Conservation (phyloP, 2,113 vertebrate species). For the Dasyurus viverrinus region DNA sequence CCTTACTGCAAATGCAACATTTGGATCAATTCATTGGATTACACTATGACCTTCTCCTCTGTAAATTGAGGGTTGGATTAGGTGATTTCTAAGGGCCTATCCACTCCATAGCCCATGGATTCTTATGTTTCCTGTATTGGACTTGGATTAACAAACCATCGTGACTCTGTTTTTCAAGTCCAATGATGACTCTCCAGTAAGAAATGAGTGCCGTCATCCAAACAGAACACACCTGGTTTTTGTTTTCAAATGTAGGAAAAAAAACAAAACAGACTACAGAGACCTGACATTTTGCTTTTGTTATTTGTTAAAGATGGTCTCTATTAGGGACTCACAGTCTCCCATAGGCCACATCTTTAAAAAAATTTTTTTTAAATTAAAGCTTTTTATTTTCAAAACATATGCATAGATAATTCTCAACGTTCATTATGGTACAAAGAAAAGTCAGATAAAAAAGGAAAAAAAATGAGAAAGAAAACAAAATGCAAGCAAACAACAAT, state of each 20-base stretch:
- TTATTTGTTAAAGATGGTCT: neutral
- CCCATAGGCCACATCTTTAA: neutral
- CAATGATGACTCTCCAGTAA: neutral
- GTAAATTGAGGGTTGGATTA: neutral
- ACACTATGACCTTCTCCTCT: neutral
- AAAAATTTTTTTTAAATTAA: too few relatives aligned
- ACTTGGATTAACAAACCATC: neutral
- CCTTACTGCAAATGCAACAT: neutral
- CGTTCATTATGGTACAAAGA: too few relatives aligned
- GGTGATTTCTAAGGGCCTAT: neutral
- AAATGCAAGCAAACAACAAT: too few relatives aligned
- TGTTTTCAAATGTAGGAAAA: neutral
- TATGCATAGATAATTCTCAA: too few relatives aligned
- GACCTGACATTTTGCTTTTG: neutral
- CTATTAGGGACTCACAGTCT: neutral
- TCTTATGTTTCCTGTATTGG: neutral
- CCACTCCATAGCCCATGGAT: neutral
- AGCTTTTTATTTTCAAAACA: too few relatives aligned
- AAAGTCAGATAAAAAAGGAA: too few relatives aligned
- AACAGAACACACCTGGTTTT: neutral
- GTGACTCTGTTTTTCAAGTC: neutral
- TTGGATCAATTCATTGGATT: neutral
- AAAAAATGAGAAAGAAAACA: too few relatives aligned
- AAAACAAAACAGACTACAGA: neutral
- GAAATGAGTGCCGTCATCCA: neutral